phyloP scores from a whole-genome alignment of 2,113 vertebrate genomes.

The Nerophis lumbriciformis region DNA sequence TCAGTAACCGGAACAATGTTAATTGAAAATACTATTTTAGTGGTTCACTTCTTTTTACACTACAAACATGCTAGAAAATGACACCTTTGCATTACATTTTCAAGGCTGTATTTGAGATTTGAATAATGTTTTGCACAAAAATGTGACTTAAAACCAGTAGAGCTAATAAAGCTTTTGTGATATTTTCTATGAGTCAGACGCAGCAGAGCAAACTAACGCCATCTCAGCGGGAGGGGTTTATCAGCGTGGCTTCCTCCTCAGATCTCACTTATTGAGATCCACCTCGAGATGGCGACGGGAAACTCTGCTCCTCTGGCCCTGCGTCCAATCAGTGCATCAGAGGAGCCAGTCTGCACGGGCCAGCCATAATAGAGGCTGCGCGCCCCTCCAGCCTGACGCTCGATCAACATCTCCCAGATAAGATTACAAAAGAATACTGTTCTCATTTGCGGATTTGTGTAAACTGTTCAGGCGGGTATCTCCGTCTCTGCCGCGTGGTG shows the following conservation, averaged over 20 bases:
- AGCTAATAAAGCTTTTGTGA: too few species aligned
- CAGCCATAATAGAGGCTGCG: slow-evolving; percentile 74
- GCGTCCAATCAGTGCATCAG: slow-evolving; percentile 72
- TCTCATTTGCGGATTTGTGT: slow-evolving; percentile 72
- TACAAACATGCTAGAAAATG: too few species aligned
- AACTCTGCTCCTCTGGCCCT: slow-evolving; percentile 21
- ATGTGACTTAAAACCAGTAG: too few species aligned
- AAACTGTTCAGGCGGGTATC: slow-evolving; percentile 67
- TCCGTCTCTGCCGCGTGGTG: slow-evolving; percentile 31
- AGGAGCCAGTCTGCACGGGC: slow-evolving; percentile 70
- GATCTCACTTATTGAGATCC: slow-evolving; percentile 55
- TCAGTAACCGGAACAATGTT: too few species aligned
- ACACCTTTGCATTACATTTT: too few species aligned
- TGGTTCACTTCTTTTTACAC: too few species aligned
- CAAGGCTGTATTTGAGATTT: too few species aligned
- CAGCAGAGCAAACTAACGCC: slow-evolving; percentile 20
- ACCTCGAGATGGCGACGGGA: slow-evolving; percentile 56
- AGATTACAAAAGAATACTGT: slow-evolving; percentile 75
- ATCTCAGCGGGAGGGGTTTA: slow-evolving; percentile 54
- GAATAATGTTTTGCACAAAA: too few species aligned
- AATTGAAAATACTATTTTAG: too few species aligned
- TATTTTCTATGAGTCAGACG: neutral
- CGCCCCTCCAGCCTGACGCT: slow-evolving; percentile 35
- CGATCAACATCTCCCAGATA: slow-evolving; percentile 73
- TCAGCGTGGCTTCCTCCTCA: slow-evolving; percentile 39